These are phyloP conservation scores for Epizoanthus illoricatus DNA, from an alignment of 92 coral and sea anemone species.

Conservation along the genomic window DNA sequence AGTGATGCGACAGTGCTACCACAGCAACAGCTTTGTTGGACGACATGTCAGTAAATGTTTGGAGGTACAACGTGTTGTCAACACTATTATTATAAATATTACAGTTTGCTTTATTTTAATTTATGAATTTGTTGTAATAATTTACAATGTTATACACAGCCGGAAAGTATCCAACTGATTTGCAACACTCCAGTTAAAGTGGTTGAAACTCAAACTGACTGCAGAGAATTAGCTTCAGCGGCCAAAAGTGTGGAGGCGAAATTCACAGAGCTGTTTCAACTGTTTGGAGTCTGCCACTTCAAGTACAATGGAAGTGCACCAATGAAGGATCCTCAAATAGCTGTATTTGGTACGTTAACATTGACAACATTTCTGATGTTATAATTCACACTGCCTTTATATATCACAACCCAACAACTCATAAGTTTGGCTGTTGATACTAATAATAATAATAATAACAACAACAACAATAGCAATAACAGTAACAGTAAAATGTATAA, in stretches of 20 bases:
- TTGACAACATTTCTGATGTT: no score
- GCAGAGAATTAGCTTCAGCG: background rate
- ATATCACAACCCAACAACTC: no score
- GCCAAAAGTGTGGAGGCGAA: background rate
- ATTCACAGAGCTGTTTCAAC: background rate
- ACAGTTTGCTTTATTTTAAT: background rate
- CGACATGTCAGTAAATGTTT: background rate
- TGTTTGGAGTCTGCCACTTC: no score
- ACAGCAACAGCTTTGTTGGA: background rate
- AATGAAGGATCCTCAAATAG: no score
- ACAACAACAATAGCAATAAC: no score
- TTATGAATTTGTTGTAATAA: no score
- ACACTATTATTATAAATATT: background rate
- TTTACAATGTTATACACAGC: background rate
- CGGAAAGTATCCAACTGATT: background rate
- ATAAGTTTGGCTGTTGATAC: no score
- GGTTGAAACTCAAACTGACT: background rate
- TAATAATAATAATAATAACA: no score
- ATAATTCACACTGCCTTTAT: no score
- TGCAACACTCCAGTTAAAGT: background rate
- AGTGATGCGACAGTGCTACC: background rate
- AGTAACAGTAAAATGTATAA: no score
- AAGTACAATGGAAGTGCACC: no score
- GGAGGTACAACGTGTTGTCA: background rate
- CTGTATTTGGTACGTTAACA: no score